A percentile compares a stretch with the other conserved stretches of the same genome.
Conservation (phyloP, 2,113 vertebrate genomes). For the Motacilla tschutschensis region DNA sequence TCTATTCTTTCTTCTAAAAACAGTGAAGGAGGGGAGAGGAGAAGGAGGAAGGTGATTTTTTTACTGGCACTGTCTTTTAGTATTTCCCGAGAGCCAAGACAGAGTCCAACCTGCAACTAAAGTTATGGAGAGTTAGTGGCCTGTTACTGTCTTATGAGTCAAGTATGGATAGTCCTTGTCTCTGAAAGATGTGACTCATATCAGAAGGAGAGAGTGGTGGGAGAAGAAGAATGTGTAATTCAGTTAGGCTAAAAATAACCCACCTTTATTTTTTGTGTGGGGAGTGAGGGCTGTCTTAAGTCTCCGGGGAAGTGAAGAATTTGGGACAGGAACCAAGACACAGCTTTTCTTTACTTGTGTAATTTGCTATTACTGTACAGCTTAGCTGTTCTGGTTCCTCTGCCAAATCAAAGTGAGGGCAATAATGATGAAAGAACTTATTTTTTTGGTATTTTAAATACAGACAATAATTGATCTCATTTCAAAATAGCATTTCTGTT, state of each 20-base stretch:
- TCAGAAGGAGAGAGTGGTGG: constrained; percentile 15
- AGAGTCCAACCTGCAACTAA: background rate
- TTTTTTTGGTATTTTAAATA: background rate
- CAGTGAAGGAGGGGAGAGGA: background rate
- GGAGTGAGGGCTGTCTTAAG: background rate
- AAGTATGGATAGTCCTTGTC: background rate
- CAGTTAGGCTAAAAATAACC: constrained; percentile 22
- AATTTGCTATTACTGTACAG: background rate
- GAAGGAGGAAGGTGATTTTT: background rate
- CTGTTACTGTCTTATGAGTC: background rate
- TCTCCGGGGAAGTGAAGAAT: background rate
- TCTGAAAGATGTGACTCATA: constrained; percentile 36
- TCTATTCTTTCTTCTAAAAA: background rate
- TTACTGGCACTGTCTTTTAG: background rate
- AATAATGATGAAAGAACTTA: background rate
- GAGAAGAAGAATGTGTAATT: constrained; percentile 33
- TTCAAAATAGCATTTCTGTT: background rate
- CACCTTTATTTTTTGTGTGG: background rate
- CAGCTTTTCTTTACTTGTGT: background rate
- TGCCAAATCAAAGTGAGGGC: background rate
- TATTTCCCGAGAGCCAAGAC: background rate
- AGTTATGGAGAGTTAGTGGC: background rate
- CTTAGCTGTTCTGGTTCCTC: background rate
- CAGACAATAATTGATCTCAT: background rate
- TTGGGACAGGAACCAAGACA: constrained; percentile 17